Conservation (phyloP, 2,888 invertebrate species). For the Tetanocera ferruginea region DNA sequence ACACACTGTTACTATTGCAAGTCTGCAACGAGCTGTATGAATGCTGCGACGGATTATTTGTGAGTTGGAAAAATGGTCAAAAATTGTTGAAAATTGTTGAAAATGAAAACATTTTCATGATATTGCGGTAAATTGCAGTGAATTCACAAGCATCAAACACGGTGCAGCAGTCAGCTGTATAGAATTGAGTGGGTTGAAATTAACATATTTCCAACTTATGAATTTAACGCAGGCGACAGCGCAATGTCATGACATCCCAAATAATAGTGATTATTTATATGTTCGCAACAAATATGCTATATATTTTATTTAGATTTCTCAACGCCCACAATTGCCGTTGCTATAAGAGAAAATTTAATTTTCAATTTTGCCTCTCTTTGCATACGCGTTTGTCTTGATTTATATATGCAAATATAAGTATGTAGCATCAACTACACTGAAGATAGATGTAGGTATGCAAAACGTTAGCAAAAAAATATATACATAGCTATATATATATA, state of each 20-base stretch:
- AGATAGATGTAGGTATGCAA: no score
- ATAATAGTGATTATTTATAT: neutral
- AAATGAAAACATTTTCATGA: conserved; percentile 8
- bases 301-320: neutral
- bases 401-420: neutral
- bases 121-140: neutral
- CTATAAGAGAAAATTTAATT: neutral
- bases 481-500: neutral
- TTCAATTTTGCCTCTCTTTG: neutral
- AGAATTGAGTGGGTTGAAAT: neutral
- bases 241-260: neutral
- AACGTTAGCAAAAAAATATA: neutral
- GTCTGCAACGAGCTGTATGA: neutral
- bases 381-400: neutral
- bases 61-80: neutral
- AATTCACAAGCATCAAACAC: neutral
- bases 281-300: neutral
- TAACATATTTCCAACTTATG: neutral
- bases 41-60: neutral
- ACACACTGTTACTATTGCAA: neutral
- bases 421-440: no score
- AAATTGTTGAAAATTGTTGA: neutral
- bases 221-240: neutral
- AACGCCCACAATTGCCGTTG: neutral
- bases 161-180: no score